Percentiles rank a stretch among this genome's conserved stretches.
Evolutionary conservation across 2,888 invertebrate genomes (phyloP).

Genomic region (Hecatera dysodea): DNA sequence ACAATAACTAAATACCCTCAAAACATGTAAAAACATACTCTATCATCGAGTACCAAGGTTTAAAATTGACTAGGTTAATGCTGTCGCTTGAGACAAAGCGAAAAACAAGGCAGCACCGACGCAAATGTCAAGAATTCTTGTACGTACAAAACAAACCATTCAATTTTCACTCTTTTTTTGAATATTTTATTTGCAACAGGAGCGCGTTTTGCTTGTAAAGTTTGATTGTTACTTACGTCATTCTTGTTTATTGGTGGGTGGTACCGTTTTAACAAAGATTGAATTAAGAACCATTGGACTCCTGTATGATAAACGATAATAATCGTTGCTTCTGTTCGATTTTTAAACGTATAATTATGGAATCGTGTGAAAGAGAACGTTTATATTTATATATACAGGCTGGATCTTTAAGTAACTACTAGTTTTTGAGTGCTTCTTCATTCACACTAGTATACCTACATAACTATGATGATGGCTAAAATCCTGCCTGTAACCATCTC

Average conservation of each 20-base stretch:
- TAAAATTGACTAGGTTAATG: conserved; percentile 16
- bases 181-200: conserved; percentile 56
- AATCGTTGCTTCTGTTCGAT: conserved; percentile 38
- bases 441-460: no score
- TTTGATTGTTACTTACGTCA: conserved; percentile 57
- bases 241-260: conserved; percentile 64
- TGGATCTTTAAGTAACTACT: not conserved
- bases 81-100: conserved; percentile 26
- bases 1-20: conserved; percentile 63
- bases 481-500: no score
- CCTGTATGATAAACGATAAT: conserved; percentile 64
- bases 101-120: conserved; percentile 50
- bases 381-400: not conserved
- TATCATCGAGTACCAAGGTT: fast-evolving
- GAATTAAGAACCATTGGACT: conserved; percentile 65
- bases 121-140: conserved; percentile 74
- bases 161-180: conserved; percentile 71
- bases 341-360: conserved; percentile 23
- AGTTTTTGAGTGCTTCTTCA: no score
- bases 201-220: conserved; percentile 58
- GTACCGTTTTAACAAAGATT: conserved; percentile 74
- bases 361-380: conserved; percentile 43
- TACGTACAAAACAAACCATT: conserved; percentile 68
- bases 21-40: conserved; percentile 45
- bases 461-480: no score